Evolutionary conservation across 2,888 invertebrate genomes (phyloP), one percentile per base, ranked within the genome.

Genomic region (Macropis europaea): DNA sequence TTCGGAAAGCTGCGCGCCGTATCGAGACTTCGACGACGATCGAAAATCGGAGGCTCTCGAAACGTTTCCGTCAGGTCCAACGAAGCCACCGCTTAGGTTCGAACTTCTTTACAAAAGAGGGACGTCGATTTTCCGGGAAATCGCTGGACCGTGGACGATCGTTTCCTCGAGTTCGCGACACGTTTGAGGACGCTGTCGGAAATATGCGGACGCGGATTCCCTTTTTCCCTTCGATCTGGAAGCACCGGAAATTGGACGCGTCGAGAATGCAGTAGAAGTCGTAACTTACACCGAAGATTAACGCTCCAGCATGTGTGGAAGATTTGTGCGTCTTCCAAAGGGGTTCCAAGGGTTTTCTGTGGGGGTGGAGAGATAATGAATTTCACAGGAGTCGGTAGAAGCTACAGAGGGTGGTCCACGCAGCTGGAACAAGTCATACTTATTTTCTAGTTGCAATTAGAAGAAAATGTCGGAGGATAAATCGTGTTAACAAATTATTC

Each of bases 241-340:
- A 9, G 11, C 30, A 13, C 15, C 56, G 68, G 68, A 64, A 69
- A 69, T 69, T 64, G 56, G 36, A 56, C 9, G 13, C 32, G 43
- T 45, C 60, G 32, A 6, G 9, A 34, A 6, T n/a, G 54, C 42
- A 7, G n/a, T 28, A 62, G 52, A 66, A 66, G 45, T 61, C 28
- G 53, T 26, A 50, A 50, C 6, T n/a, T 2, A 9, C 30, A n/a
- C n/a, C 30, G 7, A 45, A 45, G 52, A 66, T 59, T 45, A 52
- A 60, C 43, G 50, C 17, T 15, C 15, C 15, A 11, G 11, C 19
- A 13, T 11, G n/a, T 13, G 19, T 34, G 0, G 22, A 36, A 38
- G n/a, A 6, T 7, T 54, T 43, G 22, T 28, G 54, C 52, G 26
- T 36, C 26, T 13, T 28, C 2, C 7, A 6, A 7, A 5, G 4